A percentile compares a stretch with the other conserved stretches of the same genome.
phyloP scores from a whole-genome alignment of 2,797 vertebrate genomes.

The Pitangus sulphuratus region DNA sequence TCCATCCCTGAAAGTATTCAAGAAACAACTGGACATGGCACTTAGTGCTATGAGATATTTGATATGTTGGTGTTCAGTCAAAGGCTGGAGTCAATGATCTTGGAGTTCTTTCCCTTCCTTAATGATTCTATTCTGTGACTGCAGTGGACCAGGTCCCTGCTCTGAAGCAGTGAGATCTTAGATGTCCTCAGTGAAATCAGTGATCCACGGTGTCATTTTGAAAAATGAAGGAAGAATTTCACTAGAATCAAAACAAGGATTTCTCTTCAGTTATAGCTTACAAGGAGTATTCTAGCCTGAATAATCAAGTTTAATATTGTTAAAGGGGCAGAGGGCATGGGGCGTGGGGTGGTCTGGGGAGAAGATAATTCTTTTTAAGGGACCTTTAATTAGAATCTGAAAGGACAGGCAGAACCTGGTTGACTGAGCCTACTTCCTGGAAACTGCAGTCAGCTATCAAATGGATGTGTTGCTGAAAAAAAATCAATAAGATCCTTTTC shows the following conservation, averaged over 20 bases:
- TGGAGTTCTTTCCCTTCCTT: background rate
- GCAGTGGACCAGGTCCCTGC: background rate
- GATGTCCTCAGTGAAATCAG: background rate
- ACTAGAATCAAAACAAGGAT: background rate
- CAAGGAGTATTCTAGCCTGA: background rate
- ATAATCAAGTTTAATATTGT: background rate
- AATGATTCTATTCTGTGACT: background rate
- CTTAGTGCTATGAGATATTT: background rate
- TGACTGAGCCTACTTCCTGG: accelerated
- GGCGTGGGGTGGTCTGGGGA: accelerated
- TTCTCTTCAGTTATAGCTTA: background rate
- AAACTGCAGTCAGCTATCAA: background rate
- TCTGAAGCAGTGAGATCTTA: background rate
- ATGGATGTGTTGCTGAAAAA: background rate
- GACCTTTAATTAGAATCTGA: background rate
- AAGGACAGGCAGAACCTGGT: background rate
- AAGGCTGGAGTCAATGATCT: background rate
- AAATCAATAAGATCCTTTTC: background rate
- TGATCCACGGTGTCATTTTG: background rate
- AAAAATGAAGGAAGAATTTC: background rate
- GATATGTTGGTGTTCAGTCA: background rate
- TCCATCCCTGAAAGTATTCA: background rate
- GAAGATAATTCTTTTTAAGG: background rate
- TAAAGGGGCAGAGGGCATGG: background rate
- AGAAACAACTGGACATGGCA: accelerated